Percentiles rank a stretch among this genome's conserved stretches.
phyloP scores from a whole-genome alignment of 2,113 vertebrate genomes.

The Pygoscelis adeliae region DNA sequence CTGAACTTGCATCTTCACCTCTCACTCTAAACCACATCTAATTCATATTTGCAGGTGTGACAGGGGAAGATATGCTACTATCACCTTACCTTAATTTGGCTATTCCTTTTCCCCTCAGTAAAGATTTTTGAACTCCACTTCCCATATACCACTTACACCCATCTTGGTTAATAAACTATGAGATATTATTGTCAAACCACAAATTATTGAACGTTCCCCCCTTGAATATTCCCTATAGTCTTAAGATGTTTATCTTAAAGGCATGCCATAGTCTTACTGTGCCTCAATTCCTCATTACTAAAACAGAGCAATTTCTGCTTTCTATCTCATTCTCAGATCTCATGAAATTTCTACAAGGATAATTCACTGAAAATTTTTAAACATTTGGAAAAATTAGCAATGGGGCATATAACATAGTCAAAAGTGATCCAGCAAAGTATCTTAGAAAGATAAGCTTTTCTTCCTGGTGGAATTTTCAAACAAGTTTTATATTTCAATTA shows the following conservation, averaged over 20 bases:
- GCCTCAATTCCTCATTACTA: not conserved
- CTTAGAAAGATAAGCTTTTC: not conserved
- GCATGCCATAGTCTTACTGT: not conserved
- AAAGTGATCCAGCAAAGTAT: not conserved
- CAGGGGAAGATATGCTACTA: not conserved
- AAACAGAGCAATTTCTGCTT: not conserved
- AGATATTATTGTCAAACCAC: not conserved
- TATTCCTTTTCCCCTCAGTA: not conserved
- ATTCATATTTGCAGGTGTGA: not conserved
- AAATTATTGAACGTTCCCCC: not conserved
- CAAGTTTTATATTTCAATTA: not conserved
- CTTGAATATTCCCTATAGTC: not conserved
- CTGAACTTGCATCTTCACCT: not conserved
- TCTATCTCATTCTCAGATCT: not conserved
- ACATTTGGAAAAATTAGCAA: not conserved
- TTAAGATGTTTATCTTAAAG: not conserved
- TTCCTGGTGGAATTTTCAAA: not conserved
- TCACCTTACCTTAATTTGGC: not conserved
- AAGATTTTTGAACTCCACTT: not conserved
- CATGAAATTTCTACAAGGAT: not conserved
- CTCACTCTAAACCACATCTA: not conserved
- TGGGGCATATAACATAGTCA: not conserved
- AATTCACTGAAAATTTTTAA: not conserved
- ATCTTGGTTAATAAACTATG: not conserved
- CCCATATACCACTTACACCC: not conserved